Base-by-base conservation (phyloP, 1,140 invertebrate genomes). In the Drosophila ercepeae region DNA sequence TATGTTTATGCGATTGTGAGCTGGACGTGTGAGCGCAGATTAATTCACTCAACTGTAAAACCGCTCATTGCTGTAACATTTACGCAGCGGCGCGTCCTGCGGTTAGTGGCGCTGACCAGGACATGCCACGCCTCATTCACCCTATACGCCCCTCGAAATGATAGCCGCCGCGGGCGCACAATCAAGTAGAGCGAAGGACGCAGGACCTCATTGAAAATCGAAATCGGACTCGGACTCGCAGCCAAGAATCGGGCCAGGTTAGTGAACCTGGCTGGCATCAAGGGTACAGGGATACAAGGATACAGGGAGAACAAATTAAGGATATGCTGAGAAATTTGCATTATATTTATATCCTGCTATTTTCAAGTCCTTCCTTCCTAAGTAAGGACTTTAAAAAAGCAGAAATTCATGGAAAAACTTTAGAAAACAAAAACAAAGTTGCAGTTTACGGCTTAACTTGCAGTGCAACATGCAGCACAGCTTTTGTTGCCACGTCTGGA, bases 61-160 rank as follows among this genome's bases (percentile, higher is more conserved):
- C 75, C 75, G 75, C 75, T 78, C 75, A 78, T 78, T 78, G 75
- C 75, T 78, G 75, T 78, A 63, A 78, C 75, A 78, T 78, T 78
- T 78, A 78, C 75, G 75, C 75, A 78, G 75, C 61, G 75, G 75
- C 57, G 75, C 75, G 57, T 74, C 49, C 75, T 69, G 75, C 42
- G 75, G 75, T 78, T 48, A 74, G 48, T 51, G 54, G 50, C 75
- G 54, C 29, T 53, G 51, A 49, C 72, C 73, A 36, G 34, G 34
- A 45, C 75, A 27, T 57, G 49, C 54, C 44, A 34, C 75, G 41
- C 68, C 68, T 51, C 46, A 54, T 55, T 29, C 60, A 42, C 25
- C 51, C n/a, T 16, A 53, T 23, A 46, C 19, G 19, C 44, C 18
- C 36, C 4, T 21, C 44, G 42, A 71, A 63, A 39, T 58, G 68